phyloP scores from a whole-genome alignment of 2,797 vertebrate genomes.

The Cossypha dichroa region DNA sequence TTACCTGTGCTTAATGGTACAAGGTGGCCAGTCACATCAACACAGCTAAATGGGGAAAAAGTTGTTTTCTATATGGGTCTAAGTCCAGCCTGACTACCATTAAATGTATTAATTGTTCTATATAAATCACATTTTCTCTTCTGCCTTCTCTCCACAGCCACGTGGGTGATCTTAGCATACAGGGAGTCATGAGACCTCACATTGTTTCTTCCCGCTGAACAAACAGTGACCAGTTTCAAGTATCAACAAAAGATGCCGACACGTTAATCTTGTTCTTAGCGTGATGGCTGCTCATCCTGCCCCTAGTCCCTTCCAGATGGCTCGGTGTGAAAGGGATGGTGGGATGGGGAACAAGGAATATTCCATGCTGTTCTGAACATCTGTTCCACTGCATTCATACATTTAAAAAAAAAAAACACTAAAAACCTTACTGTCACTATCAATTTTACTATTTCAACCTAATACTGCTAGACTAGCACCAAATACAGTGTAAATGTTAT shows the following conservation, averaged over 20 bases:
- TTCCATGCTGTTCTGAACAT: constrained; percentile 34
- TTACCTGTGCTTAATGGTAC: not conserved
- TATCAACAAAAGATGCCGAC: constrained; percentile 79
- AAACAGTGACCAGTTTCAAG: constrained; percentile 74
- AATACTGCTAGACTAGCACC: not conserved
- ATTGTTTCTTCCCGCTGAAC: not conserved
- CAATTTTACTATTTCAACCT: not conserved
- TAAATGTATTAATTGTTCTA: not conserved
- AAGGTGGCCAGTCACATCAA: not conserved
- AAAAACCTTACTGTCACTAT: not conserved
- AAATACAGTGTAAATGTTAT: not conserved
- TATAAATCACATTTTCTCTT: not conserved
- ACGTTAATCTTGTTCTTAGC: constrained; percentile 68
- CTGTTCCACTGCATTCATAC: not conserved
- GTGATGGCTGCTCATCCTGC: constrained; percentile 26
- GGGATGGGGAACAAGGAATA: not conserved
- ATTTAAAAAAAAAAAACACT: not conserved
- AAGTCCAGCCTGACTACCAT: not conserved
- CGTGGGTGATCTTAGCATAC: not conserved
- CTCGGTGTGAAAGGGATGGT: not conserved
- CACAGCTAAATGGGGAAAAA: not conserved
- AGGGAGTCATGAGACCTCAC: not conserved
- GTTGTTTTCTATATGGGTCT: not conserved
- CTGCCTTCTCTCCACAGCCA: not conserved
- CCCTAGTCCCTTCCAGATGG: constrained; percentile 51